Evolutionary conservation across 1,140 invertebrate genomes (phyloP), one percentile per base, ranked within the genome.

Genomic region (Atopsyche davidsoni): DNA sequence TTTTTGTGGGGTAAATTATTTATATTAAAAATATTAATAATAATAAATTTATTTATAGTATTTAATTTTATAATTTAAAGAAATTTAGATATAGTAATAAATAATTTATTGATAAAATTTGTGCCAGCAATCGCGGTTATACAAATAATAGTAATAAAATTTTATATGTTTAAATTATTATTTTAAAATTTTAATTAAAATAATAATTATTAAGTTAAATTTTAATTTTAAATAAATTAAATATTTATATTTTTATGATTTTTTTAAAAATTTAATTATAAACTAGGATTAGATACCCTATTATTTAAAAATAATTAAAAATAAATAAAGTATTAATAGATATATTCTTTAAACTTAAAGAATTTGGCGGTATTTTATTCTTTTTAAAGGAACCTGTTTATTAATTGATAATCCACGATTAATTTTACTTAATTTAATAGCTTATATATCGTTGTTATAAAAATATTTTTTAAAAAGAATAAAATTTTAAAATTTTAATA

Each of bases 241-340:
- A 40, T 0, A 41, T 42, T 22, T 59, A 59, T 59, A 59, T 52
- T 55, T 62, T 53, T 61, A 55, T 48, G 60, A 63, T 63, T 58
- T 60, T 51, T 59, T 21, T 23, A 13, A 9, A 46, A 35, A 58
- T 66, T 68, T 61, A 59, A 48, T 54, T 54, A 59, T 64, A 76
- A 68, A 78, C 68, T 75, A 76, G 78, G 75, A 80, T 80, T 80
- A 80, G 76, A 81, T 80, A 80, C 79, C 73, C 76, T 73, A 75
- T 77, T 79, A 79, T 77, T 59, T 64, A 64, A 60, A 60, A 59
- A 63, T 66, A 68, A 60, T 58, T 59, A 51, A 50, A 57, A 34
- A 14, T 41, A 59, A 60, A 60, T 67, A 62, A 63, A 65, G 62
- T 71, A 75, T 60, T 75, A 77, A 62, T 67, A 72, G 61, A 69